Evolutionary conservation across 37 sponge, comb jelly and placozoan species (phyloP).

Genomic region (Haliclona indistincta): DNA sequence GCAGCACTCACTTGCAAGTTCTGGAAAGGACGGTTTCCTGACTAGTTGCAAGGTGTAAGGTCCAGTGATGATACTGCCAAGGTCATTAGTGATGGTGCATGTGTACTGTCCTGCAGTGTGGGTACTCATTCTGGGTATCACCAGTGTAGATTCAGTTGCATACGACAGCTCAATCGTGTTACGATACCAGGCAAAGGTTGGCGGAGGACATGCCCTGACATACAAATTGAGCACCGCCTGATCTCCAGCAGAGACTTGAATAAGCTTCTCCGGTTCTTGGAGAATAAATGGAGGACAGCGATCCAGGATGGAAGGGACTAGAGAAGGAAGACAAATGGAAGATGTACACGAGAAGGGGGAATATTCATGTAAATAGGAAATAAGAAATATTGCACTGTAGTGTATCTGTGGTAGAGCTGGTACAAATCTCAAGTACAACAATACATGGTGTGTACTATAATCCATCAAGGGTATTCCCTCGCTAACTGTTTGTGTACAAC

Average conservation of each 20-base stretch:
- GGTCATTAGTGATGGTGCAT: conserved; percentile 37
- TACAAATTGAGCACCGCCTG: conserved; percentile 15
- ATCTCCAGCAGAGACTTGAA: conserved; percentile 20
- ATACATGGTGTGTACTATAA: too few relatives aligned
- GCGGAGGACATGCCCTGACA: conserved; percentile 13
- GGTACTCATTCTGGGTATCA: background rate
- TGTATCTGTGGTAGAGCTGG: too few relatives aligned
- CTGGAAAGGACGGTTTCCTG: background rate
- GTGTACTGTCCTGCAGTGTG: conserved; percentile 33
- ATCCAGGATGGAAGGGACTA: background rate
- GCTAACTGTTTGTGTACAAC: too few relatives aligned
- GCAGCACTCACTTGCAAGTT: background rate
- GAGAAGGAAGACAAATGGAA: background rate
- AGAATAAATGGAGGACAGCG: conserved; percentile 13
- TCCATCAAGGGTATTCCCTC: too few relatives aligned
- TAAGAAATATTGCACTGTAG: too few relatives aligned
- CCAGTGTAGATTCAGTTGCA: conserved; percentile 1
- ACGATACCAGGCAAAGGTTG: conserved; percentile 47
- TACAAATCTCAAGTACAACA: too few relatives aligned
- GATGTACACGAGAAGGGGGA: too few relatives aligned
- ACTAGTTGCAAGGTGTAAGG: background rate
- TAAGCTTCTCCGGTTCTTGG: conserved; percentile 8
- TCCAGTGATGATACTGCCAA: conserved; percentile 39
- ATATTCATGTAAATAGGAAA: too few relatives aligned
- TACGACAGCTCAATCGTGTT: conserved; percentile 20